Percentiles rank a stretch among this genome's conserved stretches.
Evolutionary conservation across 2,888 invertebrate genomes (phyloP).

Genomic region (Dorcus parallelipipedus): DNA sequence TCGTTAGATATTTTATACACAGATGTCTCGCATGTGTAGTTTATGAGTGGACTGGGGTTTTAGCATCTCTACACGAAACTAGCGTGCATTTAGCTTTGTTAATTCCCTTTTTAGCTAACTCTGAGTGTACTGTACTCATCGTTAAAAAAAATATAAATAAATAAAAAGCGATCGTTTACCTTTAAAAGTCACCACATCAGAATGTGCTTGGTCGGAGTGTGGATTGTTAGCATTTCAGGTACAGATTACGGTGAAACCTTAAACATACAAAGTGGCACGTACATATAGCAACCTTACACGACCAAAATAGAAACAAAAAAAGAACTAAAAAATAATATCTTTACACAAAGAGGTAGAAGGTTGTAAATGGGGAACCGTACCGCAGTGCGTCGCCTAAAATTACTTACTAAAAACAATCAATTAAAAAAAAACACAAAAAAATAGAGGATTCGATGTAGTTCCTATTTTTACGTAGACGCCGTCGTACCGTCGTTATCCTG

Average conservation of each 20-base stretch:
- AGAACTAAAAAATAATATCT: conserved; percentile 29
- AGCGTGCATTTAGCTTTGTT: too few relatives aligned
- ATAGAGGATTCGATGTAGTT: not conserved
- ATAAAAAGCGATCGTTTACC: too few relatives aligned
- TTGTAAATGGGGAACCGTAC: conserved; percentile 12
- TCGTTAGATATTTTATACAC: too few relatives aligned
- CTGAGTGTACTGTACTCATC: too few relatives aligned
- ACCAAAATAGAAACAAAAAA: not conserved
- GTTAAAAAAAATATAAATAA: too few relatives aligned
- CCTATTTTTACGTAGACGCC: conserved; percentile 39
- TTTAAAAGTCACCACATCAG: not conserved
- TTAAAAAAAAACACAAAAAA: conserved; percentile 3
- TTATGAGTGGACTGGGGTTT: too few relatives aligned
- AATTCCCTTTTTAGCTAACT: too few relatives aligned
- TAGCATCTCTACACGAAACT: too few relatives aligned
- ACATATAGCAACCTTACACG: conserved; percentile 30
- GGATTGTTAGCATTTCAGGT: conserved; percentile 31
- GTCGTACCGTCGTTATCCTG: conserved; percentile 7
- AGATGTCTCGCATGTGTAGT: too few relatives aligned
- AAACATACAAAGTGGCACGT: conserved; percentile 30
- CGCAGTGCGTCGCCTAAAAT: not conserved
- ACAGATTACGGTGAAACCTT: conserved; percentile 28
- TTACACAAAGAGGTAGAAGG: conserved; percentile 37
- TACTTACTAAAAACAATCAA: not conserved
- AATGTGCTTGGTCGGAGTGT: not conserved